Evolutionary conservation across 2,888 invertebrate species (phyloP).

Genomic region (Eucriotettix oculatus): DNA sequence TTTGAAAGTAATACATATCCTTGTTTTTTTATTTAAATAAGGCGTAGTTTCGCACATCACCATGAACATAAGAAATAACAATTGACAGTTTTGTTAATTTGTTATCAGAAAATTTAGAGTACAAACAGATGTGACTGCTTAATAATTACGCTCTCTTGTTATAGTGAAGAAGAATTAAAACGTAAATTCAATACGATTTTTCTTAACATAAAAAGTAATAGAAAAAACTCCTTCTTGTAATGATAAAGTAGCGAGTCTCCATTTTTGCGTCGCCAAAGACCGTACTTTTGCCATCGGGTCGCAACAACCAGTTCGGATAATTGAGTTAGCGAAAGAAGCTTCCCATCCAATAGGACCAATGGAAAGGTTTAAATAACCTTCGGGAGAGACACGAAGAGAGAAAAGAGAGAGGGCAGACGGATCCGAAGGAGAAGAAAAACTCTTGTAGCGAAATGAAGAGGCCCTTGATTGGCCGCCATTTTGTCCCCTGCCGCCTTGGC

Average conservation of each 20-base stretch:
- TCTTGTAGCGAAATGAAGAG: slow-evolving; percentile 9
- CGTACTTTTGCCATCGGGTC: neutral
- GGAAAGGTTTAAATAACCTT: slow-evolving; percentile 5
- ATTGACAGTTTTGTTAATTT: too few relatives aligned
- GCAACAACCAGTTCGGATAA: slow-evolving; percentile 4
- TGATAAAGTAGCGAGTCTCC: neutral
- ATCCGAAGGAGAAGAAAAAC: slow-evolving; percentile 3
- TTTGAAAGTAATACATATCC: too few relatives aligned
- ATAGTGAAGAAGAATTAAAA: too few relatives aligned
- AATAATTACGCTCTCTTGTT: too few relatives aligned
- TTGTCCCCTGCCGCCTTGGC: slow-evolving; percentile 1
- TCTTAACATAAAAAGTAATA: too few relatives aligned
- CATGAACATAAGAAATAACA: too few relatives aligned
- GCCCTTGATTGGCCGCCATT: slow-evolving; percentile 10
- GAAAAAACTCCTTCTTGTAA: neutral
- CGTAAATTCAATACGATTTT: too few relatives aligned
- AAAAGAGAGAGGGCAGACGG: neutral
- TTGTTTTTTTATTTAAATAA: too few relatives aligned
- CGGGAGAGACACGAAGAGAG: neutral
- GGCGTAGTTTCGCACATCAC: too few relatives aligned
- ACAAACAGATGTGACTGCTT: too few relatives aligned
- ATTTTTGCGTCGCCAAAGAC: neutral
- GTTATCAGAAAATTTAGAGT: too few relatives aligned
- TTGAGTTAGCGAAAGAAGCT: slow-evolving; percentile 8
- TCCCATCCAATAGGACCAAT: neutral